phyloP scores from a whole-genome alignment of 53 echinoderm and acorn worm species.

The Henricia sp. region DNA sequence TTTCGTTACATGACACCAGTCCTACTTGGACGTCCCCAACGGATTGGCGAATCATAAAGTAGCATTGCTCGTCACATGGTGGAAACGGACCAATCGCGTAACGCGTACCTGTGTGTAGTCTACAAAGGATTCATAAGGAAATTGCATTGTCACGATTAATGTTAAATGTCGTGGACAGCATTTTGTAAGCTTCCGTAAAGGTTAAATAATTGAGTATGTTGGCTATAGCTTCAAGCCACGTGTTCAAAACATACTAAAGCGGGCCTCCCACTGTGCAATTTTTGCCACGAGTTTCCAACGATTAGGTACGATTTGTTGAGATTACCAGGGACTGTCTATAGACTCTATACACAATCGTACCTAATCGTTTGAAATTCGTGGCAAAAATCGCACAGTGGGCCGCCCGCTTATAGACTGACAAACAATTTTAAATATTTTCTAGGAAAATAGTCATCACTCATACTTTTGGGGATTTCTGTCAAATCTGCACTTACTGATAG shows the following conservation, averaged over 20 bases:
- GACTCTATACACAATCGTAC: too few relatives aligned
- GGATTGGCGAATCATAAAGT: slow-evolving; percentile 7
- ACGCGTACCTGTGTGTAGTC: background rate
- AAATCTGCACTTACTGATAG: background rate
- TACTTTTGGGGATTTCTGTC: background rate
- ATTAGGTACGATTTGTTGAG: too few relatives aligned
- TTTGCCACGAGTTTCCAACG: too few relatives aligned
- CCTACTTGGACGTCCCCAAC: background rate
- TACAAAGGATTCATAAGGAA: background rate
- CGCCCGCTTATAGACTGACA: too few relatives aligned
- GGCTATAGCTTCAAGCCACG: background rate
- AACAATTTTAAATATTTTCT: background rate
- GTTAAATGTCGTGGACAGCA: background rate
- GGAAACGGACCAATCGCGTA: slow-evolving; percentile 44
- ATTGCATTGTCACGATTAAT: background rate
- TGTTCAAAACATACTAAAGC: background rate
- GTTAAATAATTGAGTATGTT: background rate
- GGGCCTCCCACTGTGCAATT: background rate
- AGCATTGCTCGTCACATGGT: slow-evolving; percentile 24
- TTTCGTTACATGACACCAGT: background rate
- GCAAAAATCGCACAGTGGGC: too few relatives aligned
- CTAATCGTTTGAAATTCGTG: too few relatives aligned
- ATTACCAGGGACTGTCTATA: too few relatives aligned
- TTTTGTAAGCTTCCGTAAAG: background rate
- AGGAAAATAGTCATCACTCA: background rate